Base-by-base conservation (phyloP, 1,140 invertebrate genomes). In the Eubasilissa regina region DNA sequence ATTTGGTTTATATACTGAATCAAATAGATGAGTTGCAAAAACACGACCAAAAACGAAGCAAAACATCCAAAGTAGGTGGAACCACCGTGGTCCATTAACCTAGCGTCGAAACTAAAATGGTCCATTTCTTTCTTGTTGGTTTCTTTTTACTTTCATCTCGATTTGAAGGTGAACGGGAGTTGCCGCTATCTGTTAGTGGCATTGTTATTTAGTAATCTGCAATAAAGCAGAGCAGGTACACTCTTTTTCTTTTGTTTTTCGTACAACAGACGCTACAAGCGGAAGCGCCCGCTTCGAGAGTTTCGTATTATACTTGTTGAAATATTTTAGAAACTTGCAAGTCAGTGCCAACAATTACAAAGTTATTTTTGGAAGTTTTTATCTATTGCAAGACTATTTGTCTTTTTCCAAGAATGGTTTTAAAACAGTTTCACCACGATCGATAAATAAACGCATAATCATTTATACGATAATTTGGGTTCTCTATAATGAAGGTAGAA, bases 11-110 rank as follows among this genome's bases (percentile, higher is more conserved):
- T 82, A 82, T 82, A 82, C 68, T 62, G 72, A 68, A 78, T 70
- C 73, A 82, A 79, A 82, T 80, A 82, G 78, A 74, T 68, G 78
- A 75, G 77, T 82, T 72, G 81, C 81, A 78, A 80, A 80, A 80
- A 79, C 12, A 68, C 75, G 75, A 79, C 45, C 19, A 80, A 78
- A 80, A 80, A 47, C 74, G 60, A 66, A 81, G 12, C 35, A 55
- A 82, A 82, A 80, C 78, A 55, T 75, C 19, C 35, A 73, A 82
- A 82, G 81, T 82, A 82, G 78, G 81, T 73, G 55, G 81, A 75
- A 75, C 19, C 35, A 75, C 21, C 78, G 70, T 77, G 81, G 81
- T 82, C 81, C 81, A 80, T 80, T 82, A 82, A 80, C 81, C 76
- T 53, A 62, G 72, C 81, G 75, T 66, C 56, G 74, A 81, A 81